These are phyloP conservation scores for Arothron firmamentum DNA, from an alignment of 2,113 vertebrate species.

Conservation along the genomic window DNA sequence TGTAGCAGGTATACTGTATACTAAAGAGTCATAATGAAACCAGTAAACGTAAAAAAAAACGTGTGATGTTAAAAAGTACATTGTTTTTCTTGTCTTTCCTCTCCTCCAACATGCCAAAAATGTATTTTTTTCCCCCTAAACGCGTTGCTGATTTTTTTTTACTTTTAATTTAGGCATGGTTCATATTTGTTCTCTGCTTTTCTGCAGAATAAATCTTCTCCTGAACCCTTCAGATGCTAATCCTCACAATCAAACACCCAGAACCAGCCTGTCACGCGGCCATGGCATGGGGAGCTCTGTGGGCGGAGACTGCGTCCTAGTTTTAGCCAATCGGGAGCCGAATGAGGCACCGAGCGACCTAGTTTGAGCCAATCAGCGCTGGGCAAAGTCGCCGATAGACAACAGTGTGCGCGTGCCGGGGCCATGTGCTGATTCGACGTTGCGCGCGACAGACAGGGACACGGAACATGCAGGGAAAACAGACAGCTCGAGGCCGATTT, in stretches of 20 bases:
- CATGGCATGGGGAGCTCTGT: constrained; percentile 65
- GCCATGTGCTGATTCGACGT: constrained; percentile 67
- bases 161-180: no score
- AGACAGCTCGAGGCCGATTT: constrained; percentile 2
- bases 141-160: no score
- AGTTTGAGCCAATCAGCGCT: constrained; percentile 72
- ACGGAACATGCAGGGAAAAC: constrained; percentile 2
- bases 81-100: no score
- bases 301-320: constrained; percentile 76
- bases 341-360: constrained; percentile 67
- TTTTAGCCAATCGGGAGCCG: constrained; percentile 66
- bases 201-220: neutral
- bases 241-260: constrained; percentile 13
- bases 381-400: constrained; percentile 60
- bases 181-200: neutral
- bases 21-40: no score
- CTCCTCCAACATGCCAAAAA: no score
- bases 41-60: no score
- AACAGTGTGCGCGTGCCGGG: constrained; percentile 68
- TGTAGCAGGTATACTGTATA: no score
- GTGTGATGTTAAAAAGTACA: no score
- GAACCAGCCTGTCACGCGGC: constrained; percentile 71
- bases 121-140: no score
- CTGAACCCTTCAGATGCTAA: constrained; percentile 6
- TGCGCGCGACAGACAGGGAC: constrained; percentile 40